Percentiles rank a stretch among this genome's conserved stretches.
phyloP scores from a whole-genome alignment of 2,113 vertebrate species.

The Nesospiza acunhae region DNA sequence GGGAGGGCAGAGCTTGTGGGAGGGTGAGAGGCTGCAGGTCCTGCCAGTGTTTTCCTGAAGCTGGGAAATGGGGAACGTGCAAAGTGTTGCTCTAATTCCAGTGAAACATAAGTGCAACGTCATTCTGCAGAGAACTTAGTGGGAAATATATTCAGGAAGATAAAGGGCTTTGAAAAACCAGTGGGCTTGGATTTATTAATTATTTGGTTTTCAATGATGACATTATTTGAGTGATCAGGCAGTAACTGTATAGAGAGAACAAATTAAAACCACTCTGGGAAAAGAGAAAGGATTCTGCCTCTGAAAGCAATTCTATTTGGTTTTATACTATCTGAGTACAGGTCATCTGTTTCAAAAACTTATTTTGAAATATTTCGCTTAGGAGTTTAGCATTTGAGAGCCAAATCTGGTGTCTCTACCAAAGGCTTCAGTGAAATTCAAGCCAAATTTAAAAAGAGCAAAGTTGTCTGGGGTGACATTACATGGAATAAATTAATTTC shows the following conservation, averaged over 20 bases:
- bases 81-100: neutral
- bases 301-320: neutral
- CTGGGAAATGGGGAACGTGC: neutral
- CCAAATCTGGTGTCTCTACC: neutral
- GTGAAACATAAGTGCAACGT: accelerated
- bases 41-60: neutral
- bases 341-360: neutral
- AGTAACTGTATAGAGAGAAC: neutral
- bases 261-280: neutral
- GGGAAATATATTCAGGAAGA: neutral
- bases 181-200: neutral
- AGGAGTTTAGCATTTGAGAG: neutral
- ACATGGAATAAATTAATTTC: neutral
- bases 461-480: neutral
- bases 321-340: neutral
- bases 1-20: neutral
- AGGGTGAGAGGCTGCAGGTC: neutral
- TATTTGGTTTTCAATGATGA: neutral
- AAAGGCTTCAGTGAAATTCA: neutral
- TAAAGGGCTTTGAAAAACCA: neutral
- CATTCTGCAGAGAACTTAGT: neutral
- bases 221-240: neutral
- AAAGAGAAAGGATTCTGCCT: neutral
- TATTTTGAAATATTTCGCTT: neutral
- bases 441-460: neutral